Percentiles rank a stretch among this genome's conserved stretches.
Evolutionary conservation across 2,888 invertebrate species (phyloP).

Genomic region (Microplitis manilae): DNA sequence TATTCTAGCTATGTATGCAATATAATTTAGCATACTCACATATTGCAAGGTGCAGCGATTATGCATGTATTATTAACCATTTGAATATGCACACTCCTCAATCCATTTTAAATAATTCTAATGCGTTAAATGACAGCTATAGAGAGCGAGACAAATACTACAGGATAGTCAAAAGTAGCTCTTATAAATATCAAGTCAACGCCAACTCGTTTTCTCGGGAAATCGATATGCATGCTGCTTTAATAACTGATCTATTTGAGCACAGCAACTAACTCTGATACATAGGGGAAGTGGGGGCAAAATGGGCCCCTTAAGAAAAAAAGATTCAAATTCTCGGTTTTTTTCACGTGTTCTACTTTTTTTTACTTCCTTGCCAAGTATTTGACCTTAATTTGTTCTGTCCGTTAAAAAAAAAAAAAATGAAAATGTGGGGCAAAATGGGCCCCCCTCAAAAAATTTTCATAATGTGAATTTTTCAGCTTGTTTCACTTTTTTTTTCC

Average conservation of each 20-base stretch:
- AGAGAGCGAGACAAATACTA: not conserved
- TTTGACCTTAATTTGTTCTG: no score
- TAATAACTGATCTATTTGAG: conserved; percentile 34
- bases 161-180: not conserved
- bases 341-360: no score
- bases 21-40: not conserved
- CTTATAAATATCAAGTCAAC: conserved; percentile 2
- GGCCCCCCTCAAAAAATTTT: no score
- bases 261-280: not conserved
- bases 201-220: conserved; percentile 25
- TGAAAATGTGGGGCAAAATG: no score
- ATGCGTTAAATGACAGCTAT: not conserved
- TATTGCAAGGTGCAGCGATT: conserved; percentile 26
- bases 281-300: no score
- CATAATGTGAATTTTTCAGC: no score
- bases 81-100: conserved; percentile 1
- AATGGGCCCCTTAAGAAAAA: no score
- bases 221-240: conserved; percentile 26
- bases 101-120: conserved; percentile 23
- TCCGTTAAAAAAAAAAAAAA: no score
- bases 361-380: no score
- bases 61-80: conserved; percentile 8
- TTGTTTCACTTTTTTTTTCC: no score
- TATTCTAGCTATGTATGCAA: not conserved
- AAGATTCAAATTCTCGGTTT: no score